Evolutionary conservation across 2,797 vertebrate genomes (phyloP), one percentile per base, ranked within the genome.

Genomic region (Cirrhinus molitorella): DNA sequence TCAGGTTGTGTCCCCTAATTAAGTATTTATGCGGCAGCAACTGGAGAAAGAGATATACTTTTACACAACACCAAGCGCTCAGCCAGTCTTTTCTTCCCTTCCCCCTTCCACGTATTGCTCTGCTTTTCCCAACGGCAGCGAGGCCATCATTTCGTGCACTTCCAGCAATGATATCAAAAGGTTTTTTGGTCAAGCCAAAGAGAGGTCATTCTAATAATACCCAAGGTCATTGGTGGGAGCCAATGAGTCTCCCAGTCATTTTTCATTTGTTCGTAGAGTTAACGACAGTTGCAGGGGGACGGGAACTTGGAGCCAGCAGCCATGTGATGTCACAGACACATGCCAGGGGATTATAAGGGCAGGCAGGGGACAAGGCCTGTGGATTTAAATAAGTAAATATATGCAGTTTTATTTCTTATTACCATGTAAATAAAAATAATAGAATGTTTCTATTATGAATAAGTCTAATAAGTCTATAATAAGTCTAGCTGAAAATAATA

Each of bases 161-260:
- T 92, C 87, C 92, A 92, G 93, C 89, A 95, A 92, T 92, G 91
- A 94, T 96, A 96, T 96, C 95, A 95, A 95, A 94, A 94, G 94
- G 92, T 92, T 93, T 91, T 91, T 93, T 94, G 94, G 94, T 93
- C 94, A 94, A 93, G 94, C 95, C 95, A 95, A 94, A 94, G 93
- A 89, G 93, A 96, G 95, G 96, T 96, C 96, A 96, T 94, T 94
- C 93, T 96, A 95, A 97, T 96, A 96, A 96, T 96, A 94, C 93
- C 92, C 93, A 93, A 94, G 95, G 95, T 96, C 95, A 94, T 91
- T 87, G 90, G 90, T 93, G 94, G 95, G 95, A 96, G 96, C 94
- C 95, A 93, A 93, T 47, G 90, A 96, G 95, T 96, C 95, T 96
- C 96, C 93, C 92, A 96, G 95, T 95, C 96, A 95, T 96, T 96